Conservation (phyloP, 1,140 invertebrate genomes). For the Drosophila paulistorum region DNA sequence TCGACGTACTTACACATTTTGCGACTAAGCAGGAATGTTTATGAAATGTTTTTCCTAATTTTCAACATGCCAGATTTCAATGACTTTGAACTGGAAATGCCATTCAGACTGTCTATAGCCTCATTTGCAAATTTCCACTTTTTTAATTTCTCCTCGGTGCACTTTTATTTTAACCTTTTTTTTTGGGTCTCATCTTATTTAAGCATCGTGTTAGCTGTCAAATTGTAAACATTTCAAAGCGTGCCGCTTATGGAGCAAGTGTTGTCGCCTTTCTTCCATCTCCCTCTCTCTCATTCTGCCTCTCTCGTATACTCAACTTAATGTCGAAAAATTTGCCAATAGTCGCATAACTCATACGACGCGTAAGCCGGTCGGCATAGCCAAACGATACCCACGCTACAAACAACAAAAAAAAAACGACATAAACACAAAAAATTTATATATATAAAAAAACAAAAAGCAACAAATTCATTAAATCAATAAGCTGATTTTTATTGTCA, state of each 20-base stretch:
- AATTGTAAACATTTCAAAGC: constrained; percentile 68
- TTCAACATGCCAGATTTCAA: constrained; percentile 41
- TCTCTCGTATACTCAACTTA: constrained; percentile 52
- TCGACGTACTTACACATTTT: neutral
- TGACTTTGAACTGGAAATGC: constrained; percentile 73
- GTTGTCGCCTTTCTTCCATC: constrained; percentile 38
- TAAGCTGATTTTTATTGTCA: constrained; percentile 47
- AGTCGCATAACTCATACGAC: constrained; percentile 69
- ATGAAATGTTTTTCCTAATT: constrained; percentile 76
- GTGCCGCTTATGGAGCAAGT: constrained; percentile 60
- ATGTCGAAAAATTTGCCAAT: constrained; percentile 7
- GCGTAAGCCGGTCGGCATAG: constrained; percentile 35
- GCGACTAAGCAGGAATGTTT: constrained; percentile 57
- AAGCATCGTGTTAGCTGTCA: constrained; percentile 73
- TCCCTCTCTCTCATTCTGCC: neutral
- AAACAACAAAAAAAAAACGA: neutral
- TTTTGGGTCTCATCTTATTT: constrained; percentile 62
- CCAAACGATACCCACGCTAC: constrained; percentile 45
- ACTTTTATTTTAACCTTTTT: neutral
- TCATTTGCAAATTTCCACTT: constrained; percentile 14
- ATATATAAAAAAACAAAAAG: neutral
- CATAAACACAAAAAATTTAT: neutral
- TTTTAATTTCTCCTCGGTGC: constrained; percentile 11
- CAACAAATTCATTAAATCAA: constrained; percentile 22
- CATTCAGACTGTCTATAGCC: constrained; percentile 19